phyloP scores from a whole-genome alignment of 1,140 invertebrate species.

The Periplaneta americana region DNA sequence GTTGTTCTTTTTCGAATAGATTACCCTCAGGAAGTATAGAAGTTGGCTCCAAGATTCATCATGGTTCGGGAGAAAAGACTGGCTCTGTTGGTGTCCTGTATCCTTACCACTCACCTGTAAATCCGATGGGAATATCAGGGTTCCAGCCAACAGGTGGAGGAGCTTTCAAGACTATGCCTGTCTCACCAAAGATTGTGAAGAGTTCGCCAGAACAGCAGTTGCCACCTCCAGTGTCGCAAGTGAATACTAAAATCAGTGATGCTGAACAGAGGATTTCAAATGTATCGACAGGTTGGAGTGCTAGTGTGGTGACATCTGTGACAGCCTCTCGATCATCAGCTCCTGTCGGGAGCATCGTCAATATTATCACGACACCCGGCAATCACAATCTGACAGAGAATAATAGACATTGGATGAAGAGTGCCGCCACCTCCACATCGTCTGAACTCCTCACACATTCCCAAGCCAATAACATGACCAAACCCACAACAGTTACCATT shows the following conservation, averaged over 20 bases:
- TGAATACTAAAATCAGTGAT: not conserved
- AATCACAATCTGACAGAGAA: not conserved
- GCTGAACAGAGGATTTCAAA: conserved; percentile 1
- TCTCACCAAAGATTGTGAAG: conserved; percentile 45
- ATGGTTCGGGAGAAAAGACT: conserved; percentile 9
- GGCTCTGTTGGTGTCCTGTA: conserved; percentile 43
- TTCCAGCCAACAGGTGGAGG: conserved; percentile 80
- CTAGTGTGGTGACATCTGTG: conserved; percentile 12
- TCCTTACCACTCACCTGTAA: conserved; percentile 63
- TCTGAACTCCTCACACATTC: not conserved
- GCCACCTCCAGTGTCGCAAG: conserved; percentile 13
- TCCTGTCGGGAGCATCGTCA: not conserved
- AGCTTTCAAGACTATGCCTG: conserved; percentile 81
- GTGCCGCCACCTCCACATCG: not conserved
- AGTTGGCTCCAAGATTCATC: conserved; percentile 28
- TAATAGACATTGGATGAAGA: not conserved
- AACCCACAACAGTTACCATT: not conserved
- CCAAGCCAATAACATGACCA: not conserved
- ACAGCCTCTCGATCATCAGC: not conserved
- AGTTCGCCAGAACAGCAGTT: conserved; percentile 4
- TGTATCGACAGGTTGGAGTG: conserved; percentile 2
- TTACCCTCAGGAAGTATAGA: conserved; percentile 43
- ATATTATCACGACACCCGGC: not conserved
- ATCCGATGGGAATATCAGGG: conserved; percentile 70
- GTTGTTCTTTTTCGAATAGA: conserved; percentile 28